A percentile compares a stretch with the other conserved stretches of the same genome.
These are phyloP conservation scores for Orthonyx spaldingii DNA, from an alignment of 2,113 vertebrate species.

Conservation along the genomic window DNA sequence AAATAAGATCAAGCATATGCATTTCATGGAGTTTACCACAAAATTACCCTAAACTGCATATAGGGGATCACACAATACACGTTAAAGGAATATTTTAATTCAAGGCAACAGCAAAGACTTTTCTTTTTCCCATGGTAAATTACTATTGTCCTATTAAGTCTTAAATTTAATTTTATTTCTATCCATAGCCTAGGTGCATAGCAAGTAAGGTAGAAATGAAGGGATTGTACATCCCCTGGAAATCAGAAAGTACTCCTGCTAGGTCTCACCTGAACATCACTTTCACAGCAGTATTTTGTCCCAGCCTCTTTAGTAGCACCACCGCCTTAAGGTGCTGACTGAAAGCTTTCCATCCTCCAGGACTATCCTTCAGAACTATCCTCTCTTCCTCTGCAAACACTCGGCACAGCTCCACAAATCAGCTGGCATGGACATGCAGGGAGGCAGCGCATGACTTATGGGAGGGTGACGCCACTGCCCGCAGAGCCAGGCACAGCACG, in stretches of 20 bases:
- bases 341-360: not conserved
- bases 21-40: not conserved
- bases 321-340: not conserved
- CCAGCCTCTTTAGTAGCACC: not conserved
- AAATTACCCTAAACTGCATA: not conserved
- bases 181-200: not conserved
- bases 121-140: not conserved
- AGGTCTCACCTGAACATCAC: not conserved
- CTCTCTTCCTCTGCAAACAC: not conserved
- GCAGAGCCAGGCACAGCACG: rapidly evolving
- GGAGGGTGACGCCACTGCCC: not conserved
- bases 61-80: not conserved
- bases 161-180: not conserved
- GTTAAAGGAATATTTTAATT: not conserved
- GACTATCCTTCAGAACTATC: not conserved
- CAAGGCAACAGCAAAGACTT: not conserved
- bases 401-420: not conserved
- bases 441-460: not conserved
- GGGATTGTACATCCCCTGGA: not conserved
- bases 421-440: rapidly evolving
- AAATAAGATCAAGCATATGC: not conserved
- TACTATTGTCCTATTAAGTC: not conserved
- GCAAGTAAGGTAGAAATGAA: not conserved
- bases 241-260: not conserved
- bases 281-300: not conserved